These are phyloP conservation scores for Pipa parva DNA, from an alignment of 2,113 vertebrate species.

Conservation along the genomic window DNA sequence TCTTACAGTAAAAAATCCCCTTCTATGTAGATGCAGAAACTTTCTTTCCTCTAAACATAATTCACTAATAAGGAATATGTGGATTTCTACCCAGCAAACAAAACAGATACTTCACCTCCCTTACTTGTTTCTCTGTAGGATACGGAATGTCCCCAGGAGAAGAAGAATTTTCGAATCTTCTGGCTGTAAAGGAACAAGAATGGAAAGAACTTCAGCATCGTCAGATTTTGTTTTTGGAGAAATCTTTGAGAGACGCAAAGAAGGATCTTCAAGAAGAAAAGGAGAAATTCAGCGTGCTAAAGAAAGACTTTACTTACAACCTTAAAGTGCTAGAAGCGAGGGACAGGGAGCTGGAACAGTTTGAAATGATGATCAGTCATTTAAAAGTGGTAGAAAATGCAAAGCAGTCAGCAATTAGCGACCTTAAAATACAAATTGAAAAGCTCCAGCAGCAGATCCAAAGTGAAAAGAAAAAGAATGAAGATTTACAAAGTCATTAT, in stretches of 20 bases:
- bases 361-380: conserved; percentile 51
- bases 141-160: conserved; percentile 47
- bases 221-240: conserved; percentile 54
- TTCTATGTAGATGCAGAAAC: too few relatives aligned
- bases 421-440: conserved; percentile 59
- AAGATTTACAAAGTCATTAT: conserved; percentile 50
- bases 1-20: too few relatives aligned
- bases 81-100: too few relatives aligned
- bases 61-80: too few relatives aligned
- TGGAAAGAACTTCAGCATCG: conserved; percentile 61
- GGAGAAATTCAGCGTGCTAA: conserved; percentile 55
- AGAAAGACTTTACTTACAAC: conserved; percentile 72
- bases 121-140: conserved; percentile 27
- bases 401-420: conserved; percentile 61
- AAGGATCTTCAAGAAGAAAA: conserved; percentile 51
- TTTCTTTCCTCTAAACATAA: too few relatives aligned
- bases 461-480: conserved; percentile 46
- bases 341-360: conserved; percentile 66
- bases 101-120: too few relatives aligned
- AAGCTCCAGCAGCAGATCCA: conserved; percentile 56
- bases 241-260: conserved; percentile 49
- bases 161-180: conserved; percentile 54
- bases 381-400: conserved; percentile 53
- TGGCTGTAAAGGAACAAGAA: conserved; percentile 66
- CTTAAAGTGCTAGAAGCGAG: conserved; percentile 68